Percentiles rank a stretch among this genome's conserved stretches.
Evolutionary conservation across 2,113 vertebrate genomes (phyloP).

Genomic region (Calidris pugnax): DNA sequence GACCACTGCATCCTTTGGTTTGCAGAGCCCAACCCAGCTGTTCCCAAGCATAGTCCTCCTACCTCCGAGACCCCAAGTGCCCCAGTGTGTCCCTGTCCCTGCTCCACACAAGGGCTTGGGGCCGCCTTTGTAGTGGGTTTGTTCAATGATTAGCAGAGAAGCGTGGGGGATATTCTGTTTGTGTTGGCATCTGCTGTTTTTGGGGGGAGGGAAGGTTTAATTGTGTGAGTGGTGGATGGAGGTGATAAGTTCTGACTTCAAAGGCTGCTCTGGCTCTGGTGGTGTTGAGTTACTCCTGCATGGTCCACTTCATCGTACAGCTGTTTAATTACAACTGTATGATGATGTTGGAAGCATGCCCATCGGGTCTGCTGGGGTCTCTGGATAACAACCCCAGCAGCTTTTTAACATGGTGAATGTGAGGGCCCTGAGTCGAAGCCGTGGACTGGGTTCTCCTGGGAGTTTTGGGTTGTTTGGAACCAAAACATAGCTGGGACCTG

Average conservation of each 20-base stretch:
- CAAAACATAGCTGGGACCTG: background rate
- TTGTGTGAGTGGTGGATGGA: background rate
- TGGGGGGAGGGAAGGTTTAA: background rate
- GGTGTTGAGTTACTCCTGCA: background rate
- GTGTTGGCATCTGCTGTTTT: background rate
- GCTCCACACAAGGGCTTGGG: background rate
- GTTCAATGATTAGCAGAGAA: background rate
- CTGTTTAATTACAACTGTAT: background rate
- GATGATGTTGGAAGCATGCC: background rate
- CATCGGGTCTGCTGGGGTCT: background rate
- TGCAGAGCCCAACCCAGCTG: fast-evolving
- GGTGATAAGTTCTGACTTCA: constrained; percentile 29
- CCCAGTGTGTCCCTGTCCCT: fast-evolving
- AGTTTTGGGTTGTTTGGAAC: background rate
- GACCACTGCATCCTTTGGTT: background rate
- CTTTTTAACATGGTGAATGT: background rate
- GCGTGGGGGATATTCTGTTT: background rate
- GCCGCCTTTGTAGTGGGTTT: background rate
- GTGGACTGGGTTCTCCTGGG: background rate
- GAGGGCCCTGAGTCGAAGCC: background rate
- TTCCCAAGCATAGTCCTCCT: background rate
- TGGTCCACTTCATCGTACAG: background rate
- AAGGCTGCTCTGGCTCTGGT: background rate
- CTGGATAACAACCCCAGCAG: background rate
- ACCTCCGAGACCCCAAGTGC: fast-evolving